Conservation (phyloP, 1,140 invertebrate genomes). For the Formica selysi region DNA sequence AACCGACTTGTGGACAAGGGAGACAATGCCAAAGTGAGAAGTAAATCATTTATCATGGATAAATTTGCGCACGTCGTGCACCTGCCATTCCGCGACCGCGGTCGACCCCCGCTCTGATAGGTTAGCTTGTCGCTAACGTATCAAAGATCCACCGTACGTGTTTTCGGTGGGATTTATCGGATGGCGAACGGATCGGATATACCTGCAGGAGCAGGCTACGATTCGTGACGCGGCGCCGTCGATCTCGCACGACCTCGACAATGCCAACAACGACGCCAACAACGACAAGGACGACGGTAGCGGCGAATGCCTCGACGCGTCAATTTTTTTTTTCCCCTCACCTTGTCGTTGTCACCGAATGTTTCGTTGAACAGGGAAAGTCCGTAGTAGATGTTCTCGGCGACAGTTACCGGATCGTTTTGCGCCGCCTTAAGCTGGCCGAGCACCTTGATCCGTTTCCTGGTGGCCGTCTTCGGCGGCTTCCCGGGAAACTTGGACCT, state of each 20-base stretch:
- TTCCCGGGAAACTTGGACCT: slow-evolving; percentile 93
- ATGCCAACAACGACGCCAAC: neutral
- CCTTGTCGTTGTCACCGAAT: slow-evolving; percentile 85
- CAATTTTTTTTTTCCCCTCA: slow-evolving; percentile 66
- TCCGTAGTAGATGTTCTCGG: slow-evolving; percentile 87
- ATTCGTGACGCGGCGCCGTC: slow-evolving; percentile 30
- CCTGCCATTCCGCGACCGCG: slow-evolving; percentile 67
- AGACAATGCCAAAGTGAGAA: slow-evolving; percentile 37
- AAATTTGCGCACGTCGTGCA: slow-evolving; percentile 38
- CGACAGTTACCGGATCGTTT: slow-evolving; percentile 86
- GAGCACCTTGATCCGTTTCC: slow-evolving; percentile 93
- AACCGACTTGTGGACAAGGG: slow-evolving; percentile 40
- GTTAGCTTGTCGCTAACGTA: slow-evolving; percentile 49
- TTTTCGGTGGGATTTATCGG: slow-evolving; percentile 61
- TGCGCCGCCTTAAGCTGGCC: slow-evolving; percentile 86
- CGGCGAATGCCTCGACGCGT: slow-evolving; percentile 4
- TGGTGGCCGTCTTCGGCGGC: slow-evolving; percentile 93
- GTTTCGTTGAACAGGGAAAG: slow-evolving; percentile 84
- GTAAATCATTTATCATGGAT: slow-evolving; percentile 38
- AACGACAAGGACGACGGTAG: neutral
- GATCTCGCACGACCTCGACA: slow-evolving; percentile 25
- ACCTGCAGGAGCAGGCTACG: neutral
- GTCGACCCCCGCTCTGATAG: slow-evolving; percentile 59
- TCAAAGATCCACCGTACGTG: slow-evolving; percentile 70
- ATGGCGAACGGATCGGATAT: slow-evolving; percentile 10